Conservation (phyloP, 2,113 vertebrate species). For the Neopipo cinnamomea region DNA sequence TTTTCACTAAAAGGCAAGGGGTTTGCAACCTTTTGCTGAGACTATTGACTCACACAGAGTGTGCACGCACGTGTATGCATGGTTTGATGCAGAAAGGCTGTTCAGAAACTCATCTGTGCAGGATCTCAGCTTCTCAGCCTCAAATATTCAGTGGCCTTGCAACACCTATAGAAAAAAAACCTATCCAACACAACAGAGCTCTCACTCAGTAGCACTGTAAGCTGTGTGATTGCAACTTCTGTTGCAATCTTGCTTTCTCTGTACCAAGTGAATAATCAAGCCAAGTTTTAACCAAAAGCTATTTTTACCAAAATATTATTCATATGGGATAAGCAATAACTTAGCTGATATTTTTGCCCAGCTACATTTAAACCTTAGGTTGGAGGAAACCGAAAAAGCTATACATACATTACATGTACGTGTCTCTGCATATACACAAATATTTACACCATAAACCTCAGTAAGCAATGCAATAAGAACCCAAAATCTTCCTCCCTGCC, state of each 20-base stretch:
- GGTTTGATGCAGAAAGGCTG: not conserved
- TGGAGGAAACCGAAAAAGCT: not conserved
- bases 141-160: not conserved
- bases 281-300: not conserved
- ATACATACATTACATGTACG: not conserved
- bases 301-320: not conserved
- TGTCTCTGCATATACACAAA: not conserved
- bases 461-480: not conserved
- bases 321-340: not conserved
- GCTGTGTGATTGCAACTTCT: not conserved
- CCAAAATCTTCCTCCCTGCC: not conserved
- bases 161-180: not conserved
- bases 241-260: not conserved
- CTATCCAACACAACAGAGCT: not conserved
- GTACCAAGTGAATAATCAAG: not conserved
- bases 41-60: accelerated
- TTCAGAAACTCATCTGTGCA: not conserved
- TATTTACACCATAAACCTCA: not conserved
- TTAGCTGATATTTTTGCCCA: not conserved
- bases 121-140: not conserved
- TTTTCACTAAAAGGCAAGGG: not conserved
- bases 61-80: accelerated
- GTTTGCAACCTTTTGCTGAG: not conserved
- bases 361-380: not conserved
- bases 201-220: not conserved